Evolutionary conservation across 2,113 vertebrate genomes (phyloP).

Genomic region (Dolichallabes microphthalmus): DNA sequence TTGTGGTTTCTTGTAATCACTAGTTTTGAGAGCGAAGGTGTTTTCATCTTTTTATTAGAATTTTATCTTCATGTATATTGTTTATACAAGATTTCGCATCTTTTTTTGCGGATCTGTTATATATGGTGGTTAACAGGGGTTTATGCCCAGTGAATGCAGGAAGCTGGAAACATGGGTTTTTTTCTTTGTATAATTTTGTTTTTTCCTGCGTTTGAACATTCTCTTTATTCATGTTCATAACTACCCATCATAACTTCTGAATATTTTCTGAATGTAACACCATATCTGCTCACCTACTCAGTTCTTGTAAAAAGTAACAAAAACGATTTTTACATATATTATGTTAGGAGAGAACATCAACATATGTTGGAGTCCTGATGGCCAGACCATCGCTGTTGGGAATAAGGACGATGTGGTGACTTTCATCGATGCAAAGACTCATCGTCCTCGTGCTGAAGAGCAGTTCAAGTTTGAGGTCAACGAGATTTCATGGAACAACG

Average conservation of each 20-base stretch:
- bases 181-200: too few relatives aligned
- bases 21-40: too few relatives aligned
- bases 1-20: too few relatives aligned
- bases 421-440: constrained; percentile 93
- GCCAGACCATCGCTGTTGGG: constrained; percentile 95
- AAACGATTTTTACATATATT: not conserved
- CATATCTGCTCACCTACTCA: not conserved
- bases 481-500: constrained; percentile 98
- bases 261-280: not conserved
- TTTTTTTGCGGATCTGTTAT: not conserved
- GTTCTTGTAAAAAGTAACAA: not conserved
- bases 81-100: not conserved
- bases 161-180: not conserved
- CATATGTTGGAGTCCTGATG: constrained; percentile 98
- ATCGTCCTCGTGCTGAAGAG: constrained; percentile 92
- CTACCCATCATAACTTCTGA: not conserved
- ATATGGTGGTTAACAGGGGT: not conserved
- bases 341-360: constrained; percentile 94
- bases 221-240: not conserved
- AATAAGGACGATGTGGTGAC: constrained; percentile 99
- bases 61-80: not conserved
- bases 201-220: too few relatives aligned
- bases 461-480: constrained; percentile 99
- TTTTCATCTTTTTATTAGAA: not conserved
- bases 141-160: not conserved